A percentile compares a stretch with the other conserved stretches of the same genome.
These are phyloP conservation scores for Aurelia coerulea DNA, from an alignment of 30 jellyfish, hydroid and myxozoan genomes.

Conservation along the genomic window DNA sequence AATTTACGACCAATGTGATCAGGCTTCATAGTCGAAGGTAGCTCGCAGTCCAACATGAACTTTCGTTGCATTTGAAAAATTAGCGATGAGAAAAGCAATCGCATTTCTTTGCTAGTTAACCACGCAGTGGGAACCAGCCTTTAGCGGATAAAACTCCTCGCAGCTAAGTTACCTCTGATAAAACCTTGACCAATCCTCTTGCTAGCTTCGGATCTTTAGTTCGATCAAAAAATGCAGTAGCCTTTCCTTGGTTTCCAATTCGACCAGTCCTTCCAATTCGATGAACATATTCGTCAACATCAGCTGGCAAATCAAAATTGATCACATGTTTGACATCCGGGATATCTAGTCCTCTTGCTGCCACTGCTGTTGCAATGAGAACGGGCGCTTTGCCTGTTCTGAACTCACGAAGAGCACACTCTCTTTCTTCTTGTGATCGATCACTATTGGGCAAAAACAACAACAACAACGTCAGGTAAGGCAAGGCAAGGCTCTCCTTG, in stretches of 20 bases:
- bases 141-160: no score
- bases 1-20: no score
- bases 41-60: no score
- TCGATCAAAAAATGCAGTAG: slow-evolving; percentile 92
- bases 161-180: slow-evolving; percentile 63
- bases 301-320: slow-evolving; percentile 94
- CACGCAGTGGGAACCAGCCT: no score
- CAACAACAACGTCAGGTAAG: no score
- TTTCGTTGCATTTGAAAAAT: no score
- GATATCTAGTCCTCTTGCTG: slow-evolving; percentile 97
- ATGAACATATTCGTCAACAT: slow-evolving; percentile 94
- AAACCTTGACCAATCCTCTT: slow-evolving; percentile 83
- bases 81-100: no score
- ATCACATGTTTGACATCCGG: slow-evolving; percentile 95
- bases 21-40: no score
- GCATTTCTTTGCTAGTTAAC: no score
- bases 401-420: slow-evolving; percentile 92
- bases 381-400: slow-evolving; percentile 87
- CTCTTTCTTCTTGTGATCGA: slow-evolving; percentile 99
- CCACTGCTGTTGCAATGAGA: slow-evolving; percentile 98
- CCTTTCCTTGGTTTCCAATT: slow-evolving; percentile 96
- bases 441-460: slow-evolving; percentile 52
- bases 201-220: slow-evolving; percentile 76
- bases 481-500: no score
- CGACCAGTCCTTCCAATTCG: slow-evolving; percentile 99